phyloP scores from a whole-genome alignment of 2,797 vertebrate species.

The Cichlasoma orientale region DNA sequence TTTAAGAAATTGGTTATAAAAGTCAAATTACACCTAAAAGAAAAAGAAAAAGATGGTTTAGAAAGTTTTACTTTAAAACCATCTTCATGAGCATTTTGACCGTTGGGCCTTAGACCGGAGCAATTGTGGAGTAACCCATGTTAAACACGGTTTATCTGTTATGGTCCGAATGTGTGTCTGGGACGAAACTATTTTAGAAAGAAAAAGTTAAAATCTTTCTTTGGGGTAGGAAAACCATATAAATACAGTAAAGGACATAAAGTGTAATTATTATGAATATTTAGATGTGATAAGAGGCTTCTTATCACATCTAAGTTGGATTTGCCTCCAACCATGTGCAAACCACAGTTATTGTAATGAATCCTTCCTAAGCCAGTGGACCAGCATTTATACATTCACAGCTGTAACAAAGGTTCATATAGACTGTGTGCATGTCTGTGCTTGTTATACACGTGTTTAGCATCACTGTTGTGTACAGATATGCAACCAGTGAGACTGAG shows the following conservation, averaged over 20 bases:
- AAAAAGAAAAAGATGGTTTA: too few species aligned
- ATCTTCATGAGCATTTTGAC: neutral
- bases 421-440: slow-evolving; percentile 52
- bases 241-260: fast-evolving
- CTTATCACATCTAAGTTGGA: neutral
- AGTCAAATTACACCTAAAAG: neutral
- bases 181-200: neutral
- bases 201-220: neutral
- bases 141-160: neutral
- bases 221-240: neutral
- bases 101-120: fast-evolving
- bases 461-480: slow-evolving; percentile 41
- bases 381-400: slow-evolving; percentile 57
- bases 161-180: neutral
- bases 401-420: slow-evolving; percentile 59
- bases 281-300: neutral
- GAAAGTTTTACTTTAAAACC: neutral
- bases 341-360: slow-evolving; percentile 28
- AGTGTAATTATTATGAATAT: neutral
- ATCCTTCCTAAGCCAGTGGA: slow-evolving; percentile 5
- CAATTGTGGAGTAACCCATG: fast-evolving
- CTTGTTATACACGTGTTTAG: slow-evolving; percentile 53
- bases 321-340: slow-evolving; percentile 20
- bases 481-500: slow-evolving; percentile 32
- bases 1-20: too few species aligned